A percentile compares a stretch with the other conserved stretches of the same genome.
Conservation (phyloP, 2,888 invertebrate species). For the Bugula neritina region DNA sequence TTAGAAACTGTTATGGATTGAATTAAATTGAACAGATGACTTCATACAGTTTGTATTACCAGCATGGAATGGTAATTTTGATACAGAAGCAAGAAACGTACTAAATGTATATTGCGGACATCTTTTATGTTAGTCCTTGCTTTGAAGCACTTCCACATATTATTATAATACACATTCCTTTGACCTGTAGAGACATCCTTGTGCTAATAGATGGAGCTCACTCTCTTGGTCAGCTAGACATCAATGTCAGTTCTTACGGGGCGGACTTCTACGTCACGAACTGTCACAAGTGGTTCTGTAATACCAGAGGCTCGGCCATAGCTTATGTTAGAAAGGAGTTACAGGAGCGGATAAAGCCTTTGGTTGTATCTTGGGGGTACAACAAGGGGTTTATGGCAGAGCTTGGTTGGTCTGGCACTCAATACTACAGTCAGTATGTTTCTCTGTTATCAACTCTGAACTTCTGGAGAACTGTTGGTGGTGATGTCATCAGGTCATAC, state of each 20-base stretch:
- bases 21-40: too few species aligned
- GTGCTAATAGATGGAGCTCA: conserved; percentile 51
- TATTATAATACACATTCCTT: too few species aligned
- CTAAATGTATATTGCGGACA: too few species aligned
- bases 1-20: too few species aligned
- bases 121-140: too few species aligned
- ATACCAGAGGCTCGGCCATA: conserved; percentile 48
- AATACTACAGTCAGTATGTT: conserved; percentile 23
- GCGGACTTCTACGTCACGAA: conserved; percentile 48
- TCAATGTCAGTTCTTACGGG: conserved; percentile 33
- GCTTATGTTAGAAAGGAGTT: conserved; percentile 42
- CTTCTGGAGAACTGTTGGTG: conserved; percentile 24
- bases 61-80: too few species aligned
- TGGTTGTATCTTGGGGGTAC: conserved; percentile 50
- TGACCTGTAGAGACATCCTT: conserved; percentile 36
- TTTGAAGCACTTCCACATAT: too few species aligned
- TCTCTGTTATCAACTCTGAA: conserved; percentile 12
- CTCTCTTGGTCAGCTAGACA: conserved; percentile 40
- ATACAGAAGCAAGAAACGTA: too few species aligned
- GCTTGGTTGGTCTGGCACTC: conserved; percentile 48
- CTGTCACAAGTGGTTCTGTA: conserved; percentile 51
- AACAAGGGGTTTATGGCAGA: conserved; percentile 49
- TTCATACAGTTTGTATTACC: too few species aligned
- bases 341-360: conserved; percentile 39
- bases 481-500: background rate